A percentile compares a stretch with the other conserved stretches of the same genome.
Evolutionary conservation across 2,888 invertebrate genomes (phyloP).

Genomic region (Fragum fragum): DNA sequence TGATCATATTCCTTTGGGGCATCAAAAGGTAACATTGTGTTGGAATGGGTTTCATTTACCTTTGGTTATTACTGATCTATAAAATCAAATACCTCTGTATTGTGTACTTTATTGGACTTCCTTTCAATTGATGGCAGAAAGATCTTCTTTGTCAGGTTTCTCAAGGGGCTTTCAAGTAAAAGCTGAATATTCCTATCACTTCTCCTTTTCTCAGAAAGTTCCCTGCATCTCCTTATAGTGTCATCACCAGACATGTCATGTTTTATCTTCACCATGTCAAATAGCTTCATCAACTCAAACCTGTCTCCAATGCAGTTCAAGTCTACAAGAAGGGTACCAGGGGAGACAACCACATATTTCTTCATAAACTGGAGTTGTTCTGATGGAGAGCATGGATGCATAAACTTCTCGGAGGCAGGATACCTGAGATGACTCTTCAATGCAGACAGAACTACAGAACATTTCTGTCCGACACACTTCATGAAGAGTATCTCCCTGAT

Average conservation of each 20-base stretch:
- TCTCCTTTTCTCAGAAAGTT: neutral
- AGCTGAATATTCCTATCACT: neutral
- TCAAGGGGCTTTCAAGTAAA: neutral
- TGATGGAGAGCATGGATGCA: conserved; percentile 68
- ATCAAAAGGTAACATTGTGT: too few species aligned
- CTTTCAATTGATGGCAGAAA: conserved; percentile 22
- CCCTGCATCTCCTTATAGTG: neutral
- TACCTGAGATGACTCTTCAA: conserved; percentile 66
- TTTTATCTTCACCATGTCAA: conserved; percentile 62
- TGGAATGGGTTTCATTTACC: too few species aligned
- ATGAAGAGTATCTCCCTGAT: conserved; percentile 72
- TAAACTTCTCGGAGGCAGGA: conserved; percentile 54
- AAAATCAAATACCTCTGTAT: neutral
- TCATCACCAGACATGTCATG: conserved; percentile 55
- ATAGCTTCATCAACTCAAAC: conserved; percentile 46
- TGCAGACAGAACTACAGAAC: conserved; percentile 69
- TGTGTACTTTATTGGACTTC: neutral
- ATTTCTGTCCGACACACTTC: conserved; percentile 64
- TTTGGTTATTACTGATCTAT: too few species aligned
- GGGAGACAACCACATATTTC: conserved; percentile 68
- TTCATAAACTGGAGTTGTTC: conserved; percentile 70
- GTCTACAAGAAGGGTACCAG: conserved; percentile 73
- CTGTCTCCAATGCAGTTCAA: conserved; percentile 51
- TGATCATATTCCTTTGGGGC: too few species aligned
- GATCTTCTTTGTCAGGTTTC: neutral